Evolutionary conservation across 2,888 invertebrate genomes (phyloP), one percentile per base, ranked within the genome.

Genomic region (Lysandra coridon): DNA sequence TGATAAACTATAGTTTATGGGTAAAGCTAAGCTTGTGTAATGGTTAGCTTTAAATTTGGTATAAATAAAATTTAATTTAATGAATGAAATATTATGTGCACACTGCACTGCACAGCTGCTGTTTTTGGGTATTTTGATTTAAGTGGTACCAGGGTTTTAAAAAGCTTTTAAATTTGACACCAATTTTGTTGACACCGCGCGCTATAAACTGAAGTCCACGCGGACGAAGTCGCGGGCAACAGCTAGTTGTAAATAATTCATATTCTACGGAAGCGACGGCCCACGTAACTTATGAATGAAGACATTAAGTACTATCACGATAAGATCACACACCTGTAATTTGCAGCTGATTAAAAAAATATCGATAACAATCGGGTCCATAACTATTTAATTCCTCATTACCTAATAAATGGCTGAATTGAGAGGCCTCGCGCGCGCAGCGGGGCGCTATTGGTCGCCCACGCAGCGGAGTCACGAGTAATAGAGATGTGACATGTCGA

Each of bases 341-440:
- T 37, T 69, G 69, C 33, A 37, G 37, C 69, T 37, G 33, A 69
- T 69, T 69, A 33, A 69, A 30, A 62, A 64, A 69, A 12, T 37
- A 69, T 69, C 69, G 69, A 69, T 69, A 69, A 69, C 69, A 33
- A 69, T 69, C 69, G 57, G 33, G 69, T 37, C 30, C 69, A 69
- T 69, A 1, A 69, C 37, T 69, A 69, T 69, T 69, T 69, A 69
- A 69, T 69, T 37, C 23, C 33, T 33, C 17, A 17, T 69, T 69
- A 4, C 69, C 33, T 69, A 69, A 69, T 69, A 37, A 69, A 69
- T 37, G 69, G 14, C 30, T 37, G 33, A 69, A 69, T 69, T 69
- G 33, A 69, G 5, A 69, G 69, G 69, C 69, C 69, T 33, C 69
- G 33, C 14, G 23, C 33, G 30, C 69, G 12, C 64, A 69, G 69